phyloP scores from a whole-genome alignment of 2,113 vertebrate genomes.

The Rhegmatorhina hoffmannsi region DNA sequence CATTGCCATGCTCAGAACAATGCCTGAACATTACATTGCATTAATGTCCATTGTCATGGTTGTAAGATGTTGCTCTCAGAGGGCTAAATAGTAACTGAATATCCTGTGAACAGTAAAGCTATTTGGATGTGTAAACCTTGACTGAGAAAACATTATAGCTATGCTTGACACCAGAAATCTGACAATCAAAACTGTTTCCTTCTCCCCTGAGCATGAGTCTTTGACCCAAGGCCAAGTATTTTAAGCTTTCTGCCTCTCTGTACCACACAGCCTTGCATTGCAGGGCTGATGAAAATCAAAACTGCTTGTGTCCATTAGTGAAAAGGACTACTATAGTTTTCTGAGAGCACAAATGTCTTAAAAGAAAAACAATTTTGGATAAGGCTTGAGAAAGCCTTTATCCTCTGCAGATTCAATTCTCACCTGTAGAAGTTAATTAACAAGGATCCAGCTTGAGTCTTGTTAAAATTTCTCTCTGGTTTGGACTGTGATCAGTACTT shows the following conservation, averaged over 20 bases:
- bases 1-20: neutral
- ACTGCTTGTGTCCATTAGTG: neutral
- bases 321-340: neutral
- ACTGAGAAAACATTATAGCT: neutral
- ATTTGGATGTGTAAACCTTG: neutral
- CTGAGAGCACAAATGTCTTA: neutral
- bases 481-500: neutral
- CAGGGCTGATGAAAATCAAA: neutral
- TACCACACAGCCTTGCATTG: neutral
- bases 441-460: neutral
- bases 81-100: neutral
- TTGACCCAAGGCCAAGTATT: neutral
- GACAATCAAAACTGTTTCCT: neutral
- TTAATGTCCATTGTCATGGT: neutral
- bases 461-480: neutral
- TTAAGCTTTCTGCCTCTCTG: neutral
- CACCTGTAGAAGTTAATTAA: neutral
- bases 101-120: neutral
- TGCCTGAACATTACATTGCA: neutral
- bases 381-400: neutral
- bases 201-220: neutral
- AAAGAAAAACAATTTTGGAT: neutral
- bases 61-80: neutral
- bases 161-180: neutral
- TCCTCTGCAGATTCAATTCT: neutral